Evolutionary conservation across 2,113 vertebrate species (phyloP).

Genomic region (Callopanchax toddi): DNA sequence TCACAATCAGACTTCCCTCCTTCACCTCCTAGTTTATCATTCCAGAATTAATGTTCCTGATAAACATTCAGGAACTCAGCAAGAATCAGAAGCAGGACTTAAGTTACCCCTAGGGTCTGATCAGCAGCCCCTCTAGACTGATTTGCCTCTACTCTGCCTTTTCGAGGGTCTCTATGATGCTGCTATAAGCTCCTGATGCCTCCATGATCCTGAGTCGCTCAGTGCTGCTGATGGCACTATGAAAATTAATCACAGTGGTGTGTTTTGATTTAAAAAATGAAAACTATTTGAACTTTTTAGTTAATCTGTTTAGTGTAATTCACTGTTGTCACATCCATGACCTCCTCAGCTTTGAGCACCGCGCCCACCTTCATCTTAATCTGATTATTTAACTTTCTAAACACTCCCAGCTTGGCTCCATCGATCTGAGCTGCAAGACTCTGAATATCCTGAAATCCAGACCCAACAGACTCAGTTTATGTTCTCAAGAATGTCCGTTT

Average conservation of each 20-base stretch:
- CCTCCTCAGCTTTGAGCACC: constrained; percentile 22
- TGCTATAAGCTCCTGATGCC: constrained; percentile 69
- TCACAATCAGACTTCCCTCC: constrained; percentile 76
- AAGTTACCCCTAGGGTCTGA: constrained; percentile 75
- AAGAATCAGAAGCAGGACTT: background rate
- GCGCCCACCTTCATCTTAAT: background rate
- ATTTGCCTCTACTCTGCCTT: constrained; percentile 79
- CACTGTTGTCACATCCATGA: too few species aligned
- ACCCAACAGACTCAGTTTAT: background rate
- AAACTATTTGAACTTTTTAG: too few species aligned
- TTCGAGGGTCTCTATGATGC: constrained; percentile 77
- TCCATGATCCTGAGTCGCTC: constrained; percentile 74
- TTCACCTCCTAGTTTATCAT: constrained; percentile 78
- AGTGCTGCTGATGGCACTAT: constrained; percentile 71
- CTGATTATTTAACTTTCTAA: constrained; percentile 22
- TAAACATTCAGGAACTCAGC: background rate
- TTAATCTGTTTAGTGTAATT: too few species aligned
- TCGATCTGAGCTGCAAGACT: constrained; percentile 48
- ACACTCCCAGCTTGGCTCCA: constrained; percentile 23
- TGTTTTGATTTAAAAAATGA: too few species aligned
- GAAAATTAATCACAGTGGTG: constrained; percentile 47
- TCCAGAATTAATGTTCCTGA: constrained; percentile 7
- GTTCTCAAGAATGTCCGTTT: too few species aligned
- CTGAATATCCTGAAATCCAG: constrained; percentile 42
- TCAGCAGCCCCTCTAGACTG: constrained; percentile 78